Evolutionary conservation across 2,113 vertebrate genomes (phyloP).

Genomic region (Columba janthina): DNA sequence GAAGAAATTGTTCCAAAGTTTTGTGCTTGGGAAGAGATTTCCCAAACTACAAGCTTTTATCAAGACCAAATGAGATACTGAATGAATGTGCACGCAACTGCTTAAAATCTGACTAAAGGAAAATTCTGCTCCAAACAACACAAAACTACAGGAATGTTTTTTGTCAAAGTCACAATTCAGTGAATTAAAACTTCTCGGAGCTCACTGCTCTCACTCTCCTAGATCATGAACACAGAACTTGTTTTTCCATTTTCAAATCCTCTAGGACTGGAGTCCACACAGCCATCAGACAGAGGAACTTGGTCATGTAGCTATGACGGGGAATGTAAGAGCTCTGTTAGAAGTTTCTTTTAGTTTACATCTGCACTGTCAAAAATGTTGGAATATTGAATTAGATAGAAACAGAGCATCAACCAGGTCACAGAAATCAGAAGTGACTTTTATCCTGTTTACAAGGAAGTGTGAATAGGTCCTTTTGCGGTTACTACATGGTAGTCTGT

Average conservation of each 20-base stretch:
- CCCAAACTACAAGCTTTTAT: background rate
- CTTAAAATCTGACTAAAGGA: background rate
- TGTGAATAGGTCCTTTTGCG: background rate
- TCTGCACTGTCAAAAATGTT: background rate
- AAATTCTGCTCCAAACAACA: background rate
- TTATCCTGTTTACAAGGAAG: background rate
- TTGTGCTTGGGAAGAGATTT: background rate
- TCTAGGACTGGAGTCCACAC: background rate
- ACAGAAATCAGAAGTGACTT: background rate
- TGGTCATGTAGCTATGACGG: background rate
- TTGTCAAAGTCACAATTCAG: background rate
- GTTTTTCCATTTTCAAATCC: background rate
- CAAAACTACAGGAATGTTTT: background rate
- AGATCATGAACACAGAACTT: background rate
- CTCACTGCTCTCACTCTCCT: background rate
- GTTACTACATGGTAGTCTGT: background rate
- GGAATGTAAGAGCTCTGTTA: background rate
- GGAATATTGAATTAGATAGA: background rate
- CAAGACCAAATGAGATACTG: background rate
- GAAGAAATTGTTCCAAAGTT: slow-evolving; percentile 2
- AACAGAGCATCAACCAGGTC: background rate
- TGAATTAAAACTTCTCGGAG: background rate
- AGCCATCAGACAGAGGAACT: background rate
- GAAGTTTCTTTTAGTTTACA: background rate
- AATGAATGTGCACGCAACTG: fast-evolving